Conservation (phyloP, 2,797 vertebrate genomes). For the Parauchenoglanis ngamensis region DNA sequence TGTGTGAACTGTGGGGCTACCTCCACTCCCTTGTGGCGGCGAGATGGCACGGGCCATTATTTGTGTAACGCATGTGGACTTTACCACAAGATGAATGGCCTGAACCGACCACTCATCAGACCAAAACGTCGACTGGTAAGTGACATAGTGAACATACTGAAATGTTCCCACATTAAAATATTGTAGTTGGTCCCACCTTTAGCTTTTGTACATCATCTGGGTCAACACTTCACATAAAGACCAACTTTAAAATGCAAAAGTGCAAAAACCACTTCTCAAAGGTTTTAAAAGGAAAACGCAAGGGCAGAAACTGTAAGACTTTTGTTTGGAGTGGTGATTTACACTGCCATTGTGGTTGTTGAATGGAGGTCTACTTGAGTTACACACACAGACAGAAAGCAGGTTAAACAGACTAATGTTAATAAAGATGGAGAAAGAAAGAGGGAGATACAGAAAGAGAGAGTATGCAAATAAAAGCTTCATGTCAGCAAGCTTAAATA, state of each 20-base stretch:
- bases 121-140: conserved; percentile 96
- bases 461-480: background rate
- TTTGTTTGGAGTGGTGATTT: conserved; percentile 33
- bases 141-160: conserved; percentile 42
- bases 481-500: conserved; percentile 36
- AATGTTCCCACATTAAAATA: background rate
- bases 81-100: conserved; percentile 99
- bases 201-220: background rate
- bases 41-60: conserved; percentile 96
- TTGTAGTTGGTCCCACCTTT: background rate
- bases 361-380: conserved; percentile 41
- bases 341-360: conserved; percentile 33
- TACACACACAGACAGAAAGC: conserved; percentile 34
- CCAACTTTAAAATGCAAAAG: background rate
- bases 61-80: conserved; percentile 98
- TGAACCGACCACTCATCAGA: conserved; percentile 98
- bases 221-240: background rate
- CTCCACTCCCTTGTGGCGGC: conserved; percentile 94
- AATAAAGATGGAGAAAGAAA: conserved; percentile 27
- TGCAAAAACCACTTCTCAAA: background rate
- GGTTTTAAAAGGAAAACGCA: background rate
- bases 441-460: conserved; percentile 1
- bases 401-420: conserved; percentile 30
- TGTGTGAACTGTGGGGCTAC: conserved; percentile 98
- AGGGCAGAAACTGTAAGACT: conserved; percentile 11